Percentiles rank a stretch among this genome's conserved stretches.
These are phyloP conservation scores for Origma solitaria DNA, from an alignment of 2,113 vertebrate species.

Conservation along the genomic window DNA sequence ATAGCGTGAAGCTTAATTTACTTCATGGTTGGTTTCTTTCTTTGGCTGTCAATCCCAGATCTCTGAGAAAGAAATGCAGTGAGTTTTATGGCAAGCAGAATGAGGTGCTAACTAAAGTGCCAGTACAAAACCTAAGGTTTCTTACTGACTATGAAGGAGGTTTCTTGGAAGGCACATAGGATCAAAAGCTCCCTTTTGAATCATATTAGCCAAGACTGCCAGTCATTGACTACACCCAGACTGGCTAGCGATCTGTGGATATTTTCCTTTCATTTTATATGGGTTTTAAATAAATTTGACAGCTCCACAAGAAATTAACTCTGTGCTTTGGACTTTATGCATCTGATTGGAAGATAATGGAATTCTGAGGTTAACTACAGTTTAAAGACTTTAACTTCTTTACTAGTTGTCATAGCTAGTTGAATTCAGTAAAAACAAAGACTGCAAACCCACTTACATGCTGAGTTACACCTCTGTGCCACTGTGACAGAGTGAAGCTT, in stretches of 20 bases:
- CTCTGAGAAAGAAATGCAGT: not conserved
- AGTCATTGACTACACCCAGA: not conserved
- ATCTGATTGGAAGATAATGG: not conserved
- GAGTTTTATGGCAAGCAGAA: constrained; percentile 1
- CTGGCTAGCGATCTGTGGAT: not conserved
- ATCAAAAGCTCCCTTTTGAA: not conserved
- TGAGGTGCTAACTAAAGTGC: constrained; percentile 5
- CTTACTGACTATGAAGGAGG: not conserved
- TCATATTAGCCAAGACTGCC: not conserved
- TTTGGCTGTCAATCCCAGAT: constrained; percentile 10
- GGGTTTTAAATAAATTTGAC: not conserved
- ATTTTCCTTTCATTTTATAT: not conserved
- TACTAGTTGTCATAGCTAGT: not conserved
- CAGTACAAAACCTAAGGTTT: not conserved
- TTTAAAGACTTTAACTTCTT: not conserved
- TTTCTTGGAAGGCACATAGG: not conserved
- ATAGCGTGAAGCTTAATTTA: constrained; percentile 45
- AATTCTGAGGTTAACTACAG: not conserved
- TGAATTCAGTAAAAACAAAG: not conserved
- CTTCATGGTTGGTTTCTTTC: constrained; percentile 47
- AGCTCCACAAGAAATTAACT: not conserved
- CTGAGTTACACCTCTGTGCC: not conserved
- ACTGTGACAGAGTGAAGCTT: not conserved
- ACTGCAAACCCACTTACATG: not conserved
- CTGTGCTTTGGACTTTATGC: not conserved